These are phyloP conservation scores for Hydractinia echinata DNA, from an alignment of 30 jellyfish, hydroid and myxozoan species.

Conservation along the genomic window DNA sequence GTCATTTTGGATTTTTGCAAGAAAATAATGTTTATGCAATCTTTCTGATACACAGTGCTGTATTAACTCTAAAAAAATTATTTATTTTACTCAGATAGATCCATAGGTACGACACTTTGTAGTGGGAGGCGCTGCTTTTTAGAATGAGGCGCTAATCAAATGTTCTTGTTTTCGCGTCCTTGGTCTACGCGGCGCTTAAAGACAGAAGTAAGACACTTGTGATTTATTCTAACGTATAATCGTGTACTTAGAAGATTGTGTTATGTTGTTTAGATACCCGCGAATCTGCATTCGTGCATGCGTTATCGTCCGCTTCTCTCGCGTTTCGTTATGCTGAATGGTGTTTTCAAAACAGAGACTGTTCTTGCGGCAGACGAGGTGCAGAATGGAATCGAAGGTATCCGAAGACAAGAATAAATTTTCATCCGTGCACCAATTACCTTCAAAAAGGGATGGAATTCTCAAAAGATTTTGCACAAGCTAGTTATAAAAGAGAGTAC, in stretches of 20 bases:
- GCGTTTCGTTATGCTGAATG: constrained; percentile 11
- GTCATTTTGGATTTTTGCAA: no score
- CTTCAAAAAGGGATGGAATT: constrained; percentile 8
- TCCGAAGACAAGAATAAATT: not conserved
- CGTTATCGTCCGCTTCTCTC: not conserved
- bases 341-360: not conserved
- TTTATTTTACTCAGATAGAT: no score
- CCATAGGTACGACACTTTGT: no score
- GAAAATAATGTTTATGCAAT: no score
- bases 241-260: not conserved
- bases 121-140: no score
- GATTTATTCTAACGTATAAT: not conserved
- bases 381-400: not conserved
- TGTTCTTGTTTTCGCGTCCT: no score
- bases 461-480: not conserved
- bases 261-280: constrained; percentile 5
- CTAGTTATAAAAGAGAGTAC: not conserved
- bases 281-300: not conserved
- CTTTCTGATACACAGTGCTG: no score
- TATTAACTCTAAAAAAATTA: no score
- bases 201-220: no score
- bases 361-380: constrained; percentile 5
- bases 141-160: no score
- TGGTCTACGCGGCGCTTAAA: no score
- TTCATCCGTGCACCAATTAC: constrained; percentile 9